Base-by-base conservation (phyloP, 2,888 invertebrate species). In the Elegia similella region DNA sequence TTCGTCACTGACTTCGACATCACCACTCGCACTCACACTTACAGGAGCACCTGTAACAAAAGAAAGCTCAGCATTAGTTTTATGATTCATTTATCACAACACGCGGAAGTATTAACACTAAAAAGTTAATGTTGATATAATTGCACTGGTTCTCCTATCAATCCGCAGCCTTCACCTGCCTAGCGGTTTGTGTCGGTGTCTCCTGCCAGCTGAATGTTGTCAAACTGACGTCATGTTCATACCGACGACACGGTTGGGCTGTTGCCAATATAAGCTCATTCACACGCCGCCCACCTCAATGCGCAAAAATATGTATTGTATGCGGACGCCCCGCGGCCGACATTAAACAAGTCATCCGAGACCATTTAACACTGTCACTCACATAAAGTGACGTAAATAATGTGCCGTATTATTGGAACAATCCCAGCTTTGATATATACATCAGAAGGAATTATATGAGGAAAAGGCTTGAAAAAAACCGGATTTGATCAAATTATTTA, bases 11-110 rank as follows among this genome's bases (percentile, higher is more conserved):
- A 82, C 82, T 64, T 82, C 80, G 76, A 83, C 88, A 88, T 88
- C 84, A 85, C 88, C 84, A 85, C 87, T 86, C 70, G 84, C 85
- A 83, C 82, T 86, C 67, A 81, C 87, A 86, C 84, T 85, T 64
- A 85, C 87, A 64, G 82, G 68, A 60, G 70, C 84, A 88, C 87
- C 90, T 91, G 88, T 1, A 91, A 89, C 88, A 88, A 84, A 68
- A 48, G 47, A 72, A 65, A 73, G 17, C 38, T 58, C 2, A 47
- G 23, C 12, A 6, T 55, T 34, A 55, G 23, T 42, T 43, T 23
- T 30, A 30, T 43, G 12, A 29, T 30, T 3, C 29, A 12, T 6
- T 30, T 23, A 43, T 5, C 15, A 43, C n/a, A n/a, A n/a, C n/a
- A n/a, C 6, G 34, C 7, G 12, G 2, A 34, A 34, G 10, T 34